Conservation (phyloP, 2,888 invertebrate genomes). For the Himalopsyche anomala region DNA sequence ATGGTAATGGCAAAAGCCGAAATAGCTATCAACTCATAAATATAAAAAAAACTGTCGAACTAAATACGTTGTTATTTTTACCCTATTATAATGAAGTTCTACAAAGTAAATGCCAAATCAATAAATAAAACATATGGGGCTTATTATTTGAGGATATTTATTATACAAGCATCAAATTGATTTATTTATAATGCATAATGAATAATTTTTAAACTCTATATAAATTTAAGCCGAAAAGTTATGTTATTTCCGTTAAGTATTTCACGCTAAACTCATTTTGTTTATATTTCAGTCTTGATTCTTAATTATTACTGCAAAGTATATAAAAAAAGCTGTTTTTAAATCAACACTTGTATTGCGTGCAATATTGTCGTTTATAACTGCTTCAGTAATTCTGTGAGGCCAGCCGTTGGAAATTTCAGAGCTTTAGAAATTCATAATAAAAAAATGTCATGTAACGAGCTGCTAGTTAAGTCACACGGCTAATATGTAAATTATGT, state of each 20-base stretch:
- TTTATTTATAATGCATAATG: too few species aligned
- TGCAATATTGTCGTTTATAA: constrained; percentile 17
- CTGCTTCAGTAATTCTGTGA: constrained; percentile 25
- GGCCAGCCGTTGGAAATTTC: constrained; percentile 13
- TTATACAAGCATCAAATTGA: too few species aligned
- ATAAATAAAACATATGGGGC: too few species aligned
- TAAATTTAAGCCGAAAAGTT: background rate
- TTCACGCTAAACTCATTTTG: background rate
- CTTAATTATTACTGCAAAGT: background rate
- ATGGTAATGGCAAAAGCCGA: too few species aligned
- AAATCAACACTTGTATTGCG: constrained; percentile 16
- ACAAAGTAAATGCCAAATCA: too few species aligned
- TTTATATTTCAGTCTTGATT: background rate
- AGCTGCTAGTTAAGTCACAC: constrained; percentile 22
- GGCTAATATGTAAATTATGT: constrained; percentile 25
- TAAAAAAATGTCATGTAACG: constrained; percentile 14
- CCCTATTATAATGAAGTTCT: too few species aligned
- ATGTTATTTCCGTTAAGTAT: background rate
- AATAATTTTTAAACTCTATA: background rate
- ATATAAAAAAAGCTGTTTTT: constrained; percentile 3
- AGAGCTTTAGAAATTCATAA: background rate
- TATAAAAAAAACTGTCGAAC: too few species aligned
- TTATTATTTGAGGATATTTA: too few species aligned
- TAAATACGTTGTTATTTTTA: too few species aligned
- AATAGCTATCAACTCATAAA: too few species aligned